Base-by-base conservation (phyloP, 2,888 invertebrate genomes). In the Atrina japonica region DNA sequence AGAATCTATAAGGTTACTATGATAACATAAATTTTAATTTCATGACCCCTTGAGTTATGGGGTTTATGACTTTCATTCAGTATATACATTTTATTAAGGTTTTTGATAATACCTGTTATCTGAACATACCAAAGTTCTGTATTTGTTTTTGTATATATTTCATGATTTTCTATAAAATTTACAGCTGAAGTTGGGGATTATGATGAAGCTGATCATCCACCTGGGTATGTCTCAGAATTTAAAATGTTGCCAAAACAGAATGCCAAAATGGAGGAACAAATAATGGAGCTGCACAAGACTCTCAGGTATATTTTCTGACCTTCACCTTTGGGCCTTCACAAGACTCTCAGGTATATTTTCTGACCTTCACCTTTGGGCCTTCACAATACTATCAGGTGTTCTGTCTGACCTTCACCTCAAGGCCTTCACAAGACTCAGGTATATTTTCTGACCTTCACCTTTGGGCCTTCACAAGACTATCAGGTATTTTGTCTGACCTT, bases 101-200 rank as follows among this genome's bases (percentile, higher is more conserved):
- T n/a, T n/a, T n/a, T n/a, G n/a, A n/a, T n/a, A n/a, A n/a, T n/a
- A n/a, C n/a, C n/a, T n/a, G n/a, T n/a, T n/a, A n/a, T n/a, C n/a
- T n/a, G n/a, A n/a, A n/a, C n/a, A n/a, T n/a, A n/a, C n/a, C n/a
- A n/a, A n/a, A n/a, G n/a, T n/a, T n/a, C n/a, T n/a, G n/a, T n/a
- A n/a, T n/a, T n/a, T n/a, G 21, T n/a, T n/a, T 18, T 18, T n/a
- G n/a, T 49, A 18, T 14, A n/a, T 14, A 3, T 11, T 25, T 3
- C 35, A 18, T 29, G 18, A 3, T n/a, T n/a, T 5, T 1, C 14
- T 2, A 21, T 50, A 9, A 21, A 11, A 25, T 61, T 77, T 92
- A 35, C 91, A 98, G 98, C 97, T 88, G 98, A 98, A 91, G 92
- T 98, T 40, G 99, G 98, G 0, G 98, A 99, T 90, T 97, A 97